Conservation (phyloP, 2,797 vertebrate species). For the Muscicapa striata region DNA sequence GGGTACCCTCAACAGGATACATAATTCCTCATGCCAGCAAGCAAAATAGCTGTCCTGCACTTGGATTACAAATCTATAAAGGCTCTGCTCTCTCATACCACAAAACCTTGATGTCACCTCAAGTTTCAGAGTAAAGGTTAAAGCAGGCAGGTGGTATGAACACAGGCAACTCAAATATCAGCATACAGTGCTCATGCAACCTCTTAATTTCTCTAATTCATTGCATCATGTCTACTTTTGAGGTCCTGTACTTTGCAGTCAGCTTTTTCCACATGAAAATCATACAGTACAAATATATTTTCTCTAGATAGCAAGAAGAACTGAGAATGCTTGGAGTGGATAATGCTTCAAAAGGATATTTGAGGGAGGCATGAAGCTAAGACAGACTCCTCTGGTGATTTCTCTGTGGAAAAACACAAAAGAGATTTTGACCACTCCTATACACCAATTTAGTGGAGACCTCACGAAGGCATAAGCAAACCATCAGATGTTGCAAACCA, state of each 20-base stretch:
- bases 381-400: not conserved
- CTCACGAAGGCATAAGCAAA: not conserved
- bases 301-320: not conserved
- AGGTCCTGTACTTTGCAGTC: not conserved
- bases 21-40: not conserved
- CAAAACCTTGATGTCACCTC: not conserved
- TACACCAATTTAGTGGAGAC: not conserved
- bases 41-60: not conserved
- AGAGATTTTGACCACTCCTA: not conserved
- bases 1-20: not conserved
- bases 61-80: not conserved
- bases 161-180: not conserved
- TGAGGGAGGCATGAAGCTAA: not conserved
- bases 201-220: not conserved
- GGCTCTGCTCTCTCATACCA: not conserved
- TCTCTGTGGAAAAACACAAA: not conserved
- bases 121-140: not conserved
- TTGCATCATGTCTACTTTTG: not conserved
- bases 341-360: not conserved
- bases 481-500: not conserved
- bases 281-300: not conserved
- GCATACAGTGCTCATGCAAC: not conserved
- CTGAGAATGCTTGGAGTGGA: not conserved
- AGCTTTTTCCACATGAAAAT: not conserved
- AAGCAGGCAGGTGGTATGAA: not conserved